Conservation (phyloP, 2,888 invertebrate genomes). For the Caenorhabditis sp. region DNA sequence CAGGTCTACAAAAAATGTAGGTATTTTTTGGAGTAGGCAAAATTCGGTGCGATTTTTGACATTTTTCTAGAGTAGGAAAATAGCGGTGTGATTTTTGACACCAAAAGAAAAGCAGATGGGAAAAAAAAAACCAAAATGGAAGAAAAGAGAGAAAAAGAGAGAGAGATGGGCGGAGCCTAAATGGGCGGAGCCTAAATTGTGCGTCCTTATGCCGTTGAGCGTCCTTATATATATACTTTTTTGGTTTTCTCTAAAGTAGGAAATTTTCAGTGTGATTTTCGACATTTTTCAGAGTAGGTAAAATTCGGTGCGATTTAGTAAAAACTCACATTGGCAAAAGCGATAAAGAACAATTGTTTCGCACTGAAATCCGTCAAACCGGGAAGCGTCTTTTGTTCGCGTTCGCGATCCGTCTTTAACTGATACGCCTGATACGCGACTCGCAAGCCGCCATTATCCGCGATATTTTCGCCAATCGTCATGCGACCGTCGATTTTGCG, state of each 20-base stretch:
- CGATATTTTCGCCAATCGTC: constrained; percentile 67
- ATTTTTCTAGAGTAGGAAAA: background rate
- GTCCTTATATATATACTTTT: too few species aligned
- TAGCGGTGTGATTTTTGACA: too few species aligned
- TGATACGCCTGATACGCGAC: constrained; percentile 59
- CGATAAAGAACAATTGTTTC: constrained; percentile 73
- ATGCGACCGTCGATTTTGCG: constrained; percentile 58
- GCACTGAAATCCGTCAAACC: constrained; percentile 71
- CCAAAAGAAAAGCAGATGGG: too few species aligned
- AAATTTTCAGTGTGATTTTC: background rate
- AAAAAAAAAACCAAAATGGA: too few species aligned
- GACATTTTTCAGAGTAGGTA: background rate
- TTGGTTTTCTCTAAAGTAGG: background rate
- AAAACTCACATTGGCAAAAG: constrained; percentile 70
- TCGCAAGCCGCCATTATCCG: constrained; percentile 65
- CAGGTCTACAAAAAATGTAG: constrained; percentile 52
- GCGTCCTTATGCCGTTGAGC: too few species aligned
- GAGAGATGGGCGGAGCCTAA: too few species aligned
- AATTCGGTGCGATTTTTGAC: background rate
- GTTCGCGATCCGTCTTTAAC: constrained; percentile 39
- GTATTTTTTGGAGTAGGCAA: background rate
- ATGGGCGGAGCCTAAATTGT: too few species aligned
- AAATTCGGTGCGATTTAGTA: too few species aligned
- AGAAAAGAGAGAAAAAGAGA: too few species aligned
- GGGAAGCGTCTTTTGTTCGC: constrained; percentile 63